A percentile compares a stretch with the other conserved stretches of the same genome.
Evolutionary conservation across 2,888 invertebrate species (phyloP).

Genomic region (Brachynemurus nebulosus): DNA sequence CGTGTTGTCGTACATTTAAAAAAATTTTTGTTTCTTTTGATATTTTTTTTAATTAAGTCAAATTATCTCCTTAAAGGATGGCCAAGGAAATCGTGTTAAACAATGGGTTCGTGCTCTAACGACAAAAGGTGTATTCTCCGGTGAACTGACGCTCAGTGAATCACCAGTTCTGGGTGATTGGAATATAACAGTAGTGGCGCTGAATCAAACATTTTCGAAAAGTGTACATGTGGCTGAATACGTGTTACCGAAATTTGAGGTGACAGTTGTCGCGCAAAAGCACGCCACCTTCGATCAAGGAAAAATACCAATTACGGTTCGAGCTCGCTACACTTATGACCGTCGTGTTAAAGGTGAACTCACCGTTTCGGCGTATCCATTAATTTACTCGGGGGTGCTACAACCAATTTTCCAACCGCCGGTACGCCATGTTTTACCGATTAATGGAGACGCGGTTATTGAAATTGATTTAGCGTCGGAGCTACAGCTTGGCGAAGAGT

Average conservation of each 20-base stretch:
- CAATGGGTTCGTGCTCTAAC: constrained; percentile 58
- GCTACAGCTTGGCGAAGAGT: constrained; percentile 63
- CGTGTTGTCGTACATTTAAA: too few relatives aligned
- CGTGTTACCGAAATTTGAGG: constrained; percentile 86
- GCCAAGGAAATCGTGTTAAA: constrained; percentile 64
- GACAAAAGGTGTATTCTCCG: constrained; percentile 59
- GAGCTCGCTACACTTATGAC: constrained; percentile 64
- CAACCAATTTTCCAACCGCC: constrained; percentile 59
- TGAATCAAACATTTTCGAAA: constrained; percentile 42
- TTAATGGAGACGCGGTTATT: constrained; percentile 46
- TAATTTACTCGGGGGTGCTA: constrained; percentile 61
- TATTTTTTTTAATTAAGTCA: neutral
- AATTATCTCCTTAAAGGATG: constrained; percentile 42
- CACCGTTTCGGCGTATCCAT: constrained; percentile 71
- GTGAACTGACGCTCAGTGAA: constrained; percentile 61
- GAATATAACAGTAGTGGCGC: constrained; percentile 58
- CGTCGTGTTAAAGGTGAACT: constrained; percentile 76
- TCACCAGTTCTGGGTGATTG: constrained; percentile 79
- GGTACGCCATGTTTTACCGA: constrained; percentile 37
- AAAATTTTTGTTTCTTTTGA: too few relatives aligned
- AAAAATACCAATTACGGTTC: constrained; percentile 59
- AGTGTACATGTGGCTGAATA: constrained; percentile 77
- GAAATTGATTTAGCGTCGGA: constrained; percentile 65
- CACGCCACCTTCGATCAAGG: constrained; percentile 72
- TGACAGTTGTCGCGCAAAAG: constrained; percentile 66